Conservation (phyloP, 1,140 invertebrate species). For the Bombus polaris region DNA sequence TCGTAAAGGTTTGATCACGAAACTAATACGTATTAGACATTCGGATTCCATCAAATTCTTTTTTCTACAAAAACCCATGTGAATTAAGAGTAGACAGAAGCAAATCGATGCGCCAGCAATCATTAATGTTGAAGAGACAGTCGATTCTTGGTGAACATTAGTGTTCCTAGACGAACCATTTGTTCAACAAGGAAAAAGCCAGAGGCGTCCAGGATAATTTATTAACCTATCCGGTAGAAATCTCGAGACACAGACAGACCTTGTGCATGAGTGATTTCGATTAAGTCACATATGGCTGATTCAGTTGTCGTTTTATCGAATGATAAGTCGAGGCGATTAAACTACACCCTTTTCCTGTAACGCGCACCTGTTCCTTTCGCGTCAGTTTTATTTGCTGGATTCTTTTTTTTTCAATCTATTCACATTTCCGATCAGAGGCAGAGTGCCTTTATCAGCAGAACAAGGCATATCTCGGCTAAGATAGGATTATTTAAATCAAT, state of each 20-base stretch:
- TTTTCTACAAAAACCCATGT: not conserved
- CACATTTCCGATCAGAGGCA: not conserved
- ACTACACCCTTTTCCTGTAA: constrained; percentile 31
- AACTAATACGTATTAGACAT: not conserved
- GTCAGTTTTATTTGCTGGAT: constrained; percentile 42
- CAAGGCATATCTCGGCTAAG: constrained; percentile 4
- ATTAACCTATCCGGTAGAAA: constrained; percentile 33
- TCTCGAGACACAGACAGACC: constrained; percentile 53
- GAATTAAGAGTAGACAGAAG: not conserved
- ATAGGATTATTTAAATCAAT: not conserved
- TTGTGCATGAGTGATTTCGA: constrained; percentile 48
- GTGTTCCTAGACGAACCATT: not conserved
- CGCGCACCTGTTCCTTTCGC: constrained; percentile 61
- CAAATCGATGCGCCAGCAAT: not conserved
- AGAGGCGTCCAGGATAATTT: not conserved
- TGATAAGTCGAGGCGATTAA: constrained; percentile 70
- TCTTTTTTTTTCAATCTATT: constrained; percentile 3
- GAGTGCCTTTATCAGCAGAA: not conserved
- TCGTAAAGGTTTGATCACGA: not conserved
- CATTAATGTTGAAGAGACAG: not conserved
- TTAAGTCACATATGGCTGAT: constrained; percentile 62
- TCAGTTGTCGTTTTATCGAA: constrained; percentile 59
- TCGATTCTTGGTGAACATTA: constrained; percentile 1
- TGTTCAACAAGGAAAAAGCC: constrained; percentile 13
- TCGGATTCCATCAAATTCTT: not conserved